A percentile compares a stretch with the other conserved stretches of the same genome.
Evolutionary conservation across 2,888 invertebrate species (phyloP).

Genomic region (Cosmopolites sordidus): DNA sequence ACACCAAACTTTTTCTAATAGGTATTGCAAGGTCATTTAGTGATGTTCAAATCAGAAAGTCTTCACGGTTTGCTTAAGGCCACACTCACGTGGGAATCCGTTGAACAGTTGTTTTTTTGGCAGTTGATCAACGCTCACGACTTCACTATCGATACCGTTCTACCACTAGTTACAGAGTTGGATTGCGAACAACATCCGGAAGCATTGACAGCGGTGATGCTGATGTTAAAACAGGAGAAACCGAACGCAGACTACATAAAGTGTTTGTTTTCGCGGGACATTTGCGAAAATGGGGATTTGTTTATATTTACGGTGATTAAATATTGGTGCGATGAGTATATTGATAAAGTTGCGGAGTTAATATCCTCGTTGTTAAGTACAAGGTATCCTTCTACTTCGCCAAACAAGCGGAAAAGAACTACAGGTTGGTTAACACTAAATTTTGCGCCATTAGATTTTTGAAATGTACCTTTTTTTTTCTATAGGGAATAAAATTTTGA

Average conservation of each 20-base stretch:
- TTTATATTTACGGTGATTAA: slow-evolving; percentile 89
- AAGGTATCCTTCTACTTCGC: slow-evolving; percentile 81
- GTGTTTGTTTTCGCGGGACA: slow-evolving; percentile 66
- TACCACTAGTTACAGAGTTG: slow-evolving; percentile 73
- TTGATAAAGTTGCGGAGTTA: slow-evolving; percentile 81
- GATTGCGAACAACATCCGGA: slow-evolving; percentile 85
- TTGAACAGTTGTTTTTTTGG: slow-evolving; percentile 97
- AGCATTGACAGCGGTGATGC: slow-evolving; percentile 83
- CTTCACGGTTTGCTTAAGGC: slow-evolving; percentile 71
- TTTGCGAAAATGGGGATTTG: slow-evolving; percentile 61
- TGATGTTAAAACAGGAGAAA: slow-evolving; percentile 88
- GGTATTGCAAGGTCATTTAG: slow-evolving; percentile 71
- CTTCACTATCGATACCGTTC: slow-evolving; percentile 84
- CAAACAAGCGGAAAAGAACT: slow-evolving; percentile 85
- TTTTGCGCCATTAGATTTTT: too few relatives aligned
- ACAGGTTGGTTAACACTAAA: slow-evolving; percentile 31
- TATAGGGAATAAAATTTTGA: slow-evolving; percentile 59
- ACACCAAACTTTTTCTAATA: slow-evolving; percentile 8
- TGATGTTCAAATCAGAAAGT: slow-evolving; percentile 77
- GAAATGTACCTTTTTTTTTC: background rate
- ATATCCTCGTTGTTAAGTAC: slow-evolving; percentile 74
- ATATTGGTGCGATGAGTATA: slow-evolving; percentile 91
- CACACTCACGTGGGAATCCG: slow-evolving; percentile 92
- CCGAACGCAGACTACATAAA: slow-evolving; percentile 83
- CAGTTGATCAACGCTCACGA: slow-evolving; percentile 92